These are phyloP conservation scores for Amphiprion clarkii DNA, from an alignment of 2,797 vertebrate species.

Conservation along the genomic window DNA sequence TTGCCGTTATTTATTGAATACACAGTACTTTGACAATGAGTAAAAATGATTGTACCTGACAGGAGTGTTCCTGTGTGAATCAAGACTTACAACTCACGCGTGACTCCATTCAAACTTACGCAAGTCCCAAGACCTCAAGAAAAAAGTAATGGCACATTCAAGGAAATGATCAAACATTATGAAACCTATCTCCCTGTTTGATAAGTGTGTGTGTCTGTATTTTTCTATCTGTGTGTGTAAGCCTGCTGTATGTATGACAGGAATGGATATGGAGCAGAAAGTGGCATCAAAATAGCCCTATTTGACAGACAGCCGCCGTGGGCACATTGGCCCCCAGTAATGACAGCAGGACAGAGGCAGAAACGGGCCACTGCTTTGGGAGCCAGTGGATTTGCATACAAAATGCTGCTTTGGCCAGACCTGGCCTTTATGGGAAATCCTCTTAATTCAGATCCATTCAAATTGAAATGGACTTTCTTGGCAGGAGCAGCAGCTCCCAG, in stretches of 20 bases:
- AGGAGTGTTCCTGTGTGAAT: neutral
- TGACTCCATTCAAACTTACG: conserved; percentile 21
- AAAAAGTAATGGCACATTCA: conserved; percentile 8
- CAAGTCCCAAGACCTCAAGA: conserved; percentile 13
- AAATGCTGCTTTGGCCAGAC: conserved; percentile 83
- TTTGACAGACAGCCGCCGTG: conserved; percentile 72
- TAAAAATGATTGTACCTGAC: conserved; percentile 22
- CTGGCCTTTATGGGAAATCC: conserved; percentile 85
- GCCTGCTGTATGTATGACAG: conserved; percentile 37
- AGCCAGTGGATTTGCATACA: conserved; percentile 84
- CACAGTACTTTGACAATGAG: neutral
- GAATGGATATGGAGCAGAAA: conserved; percentile 36
- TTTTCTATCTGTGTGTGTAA: conserved; percentile 1
- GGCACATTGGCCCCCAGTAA: conserved; percentile 62
- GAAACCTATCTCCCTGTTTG: neutral
- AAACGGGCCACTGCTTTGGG: conserved; percentile 61
- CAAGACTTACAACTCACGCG: neutral
- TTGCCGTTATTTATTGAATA: conserved; percentile 24
- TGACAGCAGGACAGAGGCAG: conserved; percentile 76
- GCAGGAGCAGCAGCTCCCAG: conserved; percentile 75
- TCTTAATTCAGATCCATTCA: conserved; percentile 88
- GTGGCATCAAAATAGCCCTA: conserved; percentile 35
- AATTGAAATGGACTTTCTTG: conserved; percentile 87
- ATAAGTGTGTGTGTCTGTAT: neutral
- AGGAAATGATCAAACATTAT: conserved; percentile 18